Percentiles rank a stretch among this genome's conserved stretches.
Evolutionary conservation across 2,888 invertebrate genomes (phyloP).

Genomic region (Synergus japonicus): DNA sequence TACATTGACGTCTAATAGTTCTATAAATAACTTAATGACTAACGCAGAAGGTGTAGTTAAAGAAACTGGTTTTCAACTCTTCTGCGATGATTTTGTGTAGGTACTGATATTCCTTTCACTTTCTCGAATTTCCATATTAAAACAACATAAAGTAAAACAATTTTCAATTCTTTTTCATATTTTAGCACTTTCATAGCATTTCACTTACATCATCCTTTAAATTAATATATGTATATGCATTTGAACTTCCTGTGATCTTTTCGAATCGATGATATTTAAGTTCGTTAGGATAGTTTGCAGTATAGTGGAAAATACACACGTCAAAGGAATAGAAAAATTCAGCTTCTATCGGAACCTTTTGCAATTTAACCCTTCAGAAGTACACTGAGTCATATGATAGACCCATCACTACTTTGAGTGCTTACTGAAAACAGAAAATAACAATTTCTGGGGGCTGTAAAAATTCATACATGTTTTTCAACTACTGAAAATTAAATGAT

Average conservation of each 20-base stretch:
- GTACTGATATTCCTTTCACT: background rate
- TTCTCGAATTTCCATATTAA: background rate
- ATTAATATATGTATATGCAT: background rate
- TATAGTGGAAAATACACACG: background rate
- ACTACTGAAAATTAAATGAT: no score
- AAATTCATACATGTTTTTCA: no score
- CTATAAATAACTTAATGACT: background rate
- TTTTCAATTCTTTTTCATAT: background rate
- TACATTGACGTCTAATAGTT: background rate
- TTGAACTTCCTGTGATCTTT: background rate
- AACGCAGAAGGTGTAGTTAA: background rate
- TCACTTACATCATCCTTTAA: background rate
- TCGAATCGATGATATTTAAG: background rate
- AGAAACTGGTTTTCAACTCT: background rate
- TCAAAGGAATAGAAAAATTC: conserved; percentile 22
- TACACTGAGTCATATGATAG: no score
- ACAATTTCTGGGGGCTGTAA: no score
- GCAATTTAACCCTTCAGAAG: background rate
- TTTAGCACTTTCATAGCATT: background rate
- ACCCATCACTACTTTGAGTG: no score
- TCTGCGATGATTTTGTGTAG: background rate
- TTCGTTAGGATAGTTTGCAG: background rate
- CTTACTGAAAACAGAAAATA: no score
- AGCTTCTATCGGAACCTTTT: background rate
- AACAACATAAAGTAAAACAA: background rate